Base-by-base conservation (phyloP, 1,140 invertebrate genomes). In the Medauroidea extradentata region DNA sequence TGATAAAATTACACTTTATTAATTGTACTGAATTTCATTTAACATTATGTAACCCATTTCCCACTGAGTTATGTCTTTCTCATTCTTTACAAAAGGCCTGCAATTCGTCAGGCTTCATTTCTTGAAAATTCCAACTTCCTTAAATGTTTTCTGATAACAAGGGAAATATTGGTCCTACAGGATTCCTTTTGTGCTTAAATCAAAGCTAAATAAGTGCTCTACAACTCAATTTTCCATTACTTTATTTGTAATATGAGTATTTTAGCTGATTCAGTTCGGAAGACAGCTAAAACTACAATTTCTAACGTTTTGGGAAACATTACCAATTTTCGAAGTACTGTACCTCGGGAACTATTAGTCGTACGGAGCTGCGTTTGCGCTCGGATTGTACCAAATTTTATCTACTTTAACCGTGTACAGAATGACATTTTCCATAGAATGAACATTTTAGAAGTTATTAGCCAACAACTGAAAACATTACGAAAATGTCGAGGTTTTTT, bases 201-300 rank as follows among this genome's bases (percentile, higher is more conserved):
- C n/a, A 52, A 52, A 52, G 50, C 39, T 52, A 38, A 52, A 52
- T 52, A 52, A 52, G 4, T 52, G 50, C 50, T 52, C n/a, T 52
- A 52, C 50, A 52, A 52, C 29, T 24, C 50, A 11, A 11, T 52
- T n/a, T 52, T n/a, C 21, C 29, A 52, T 52, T 4, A 24, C 50
- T 52, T 52, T 52, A 5, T 8, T 52, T n/a, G 50, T 52, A 18
- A n/a, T 5, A 52, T 52, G 50, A 21, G 50, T 44, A 52, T 52
- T 52, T 52, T 25, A 38, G 50, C 29, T n/a, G 50, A 52, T 52
- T 52, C 50, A 5, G 50, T 8, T 52, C 50, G 21, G 34, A 52
- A 52, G 25, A 52, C n/a, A n/a, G 25, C 50, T 5, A 52, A 52
- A 52, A 52, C 21, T 52, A 52, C 21, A 52, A 18, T 8, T 25